These are phyloP conservation scores for Tenualosa ilisha DNA, from an alignment of 2,797 vertebrate genomes.

Conservation along the genomic window DNA sequence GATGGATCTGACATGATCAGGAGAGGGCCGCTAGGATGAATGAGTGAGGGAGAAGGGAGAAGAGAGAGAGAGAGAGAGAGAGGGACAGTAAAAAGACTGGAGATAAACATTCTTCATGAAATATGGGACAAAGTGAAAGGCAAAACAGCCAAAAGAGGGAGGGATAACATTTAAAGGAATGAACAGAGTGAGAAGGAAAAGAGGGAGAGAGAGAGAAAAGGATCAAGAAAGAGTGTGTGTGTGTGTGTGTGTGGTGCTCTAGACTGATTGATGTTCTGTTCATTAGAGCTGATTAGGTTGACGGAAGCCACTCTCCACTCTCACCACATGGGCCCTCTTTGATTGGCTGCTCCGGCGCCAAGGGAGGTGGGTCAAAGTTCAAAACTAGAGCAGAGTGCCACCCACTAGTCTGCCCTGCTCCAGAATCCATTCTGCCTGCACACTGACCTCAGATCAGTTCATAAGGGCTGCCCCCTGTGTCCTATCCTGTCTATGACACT, in stretches of 20 bases:
- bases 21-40: neutral
- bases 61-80: slow-evolving; percentile 41
- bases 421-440: slow-evolving; percentile 33
- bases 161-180: neutral
- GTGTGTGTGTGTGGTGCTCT: slow-evolving; percentile 37
- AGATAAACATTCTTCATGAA: slow-evolving; percentile 30
- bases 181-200: neutral
- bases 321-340: slow-evolving; percentile 56
- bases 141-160: neutral
- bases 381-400: neutral
- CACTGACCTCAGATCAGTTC: slow-evolving; percentile 7
- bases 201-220: neutral
- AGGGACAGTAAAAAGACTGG: slow-evolving; percentile 41
- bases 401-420: neutral
- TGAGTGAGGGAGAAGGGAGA: neutral
- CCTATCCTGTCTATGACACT: neutral
- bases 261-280: slow-evolving; percentile 69
- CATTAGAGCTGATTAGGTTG: slow-evolving; percentile 70
- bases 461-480: neutral
- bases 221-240: neutral
- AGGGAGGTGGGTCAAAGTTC: neutral
- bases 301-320: slow-evolving; percentile 54
- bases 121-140: too few relatives aligned
- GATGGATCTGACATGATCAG: slow-evolving; percentile 64
- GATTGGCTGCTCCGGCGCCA: slow-evolving; percentile 35